A percentile compares a stretch with the other conserved stretches of the same genome.
Conservation (phyloP, 2,797 vertebrate genomes). For the Cynodonichthys magdalenae region DNA sequence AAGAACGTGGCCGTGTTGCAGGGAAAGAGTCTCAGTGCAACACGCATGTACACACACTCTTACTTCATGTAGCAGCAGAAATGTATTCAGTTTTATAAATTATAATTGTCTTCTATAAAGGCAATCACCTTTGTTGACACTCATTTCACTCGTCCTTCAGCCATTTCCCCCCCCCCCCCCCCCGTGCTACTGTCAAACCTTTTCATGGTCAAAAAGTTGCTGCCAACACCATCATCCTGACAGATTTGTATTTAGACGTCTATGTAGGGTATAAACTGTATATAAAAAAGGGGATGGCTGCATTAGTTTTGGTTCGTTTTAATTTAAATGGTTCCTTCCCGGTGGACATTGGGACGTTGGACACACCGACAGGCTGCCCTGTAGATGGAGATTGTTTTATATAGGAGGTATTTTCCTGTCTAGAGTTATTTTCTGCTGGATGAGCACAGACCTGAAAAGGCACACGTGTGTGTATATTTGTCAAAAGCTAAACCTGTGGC, state of each 20-base stretch:
- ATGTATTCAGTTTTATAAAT: slow-evolving; percentile 67
- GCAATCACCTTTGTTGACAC: slow-evolving; percentile 80
- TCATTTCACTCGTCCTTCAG: slow-evolving; percentile 70
- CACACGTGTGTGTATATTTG: slow-evolving; percentile 69
- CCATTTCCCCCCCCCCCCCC: slow-evolving; percentile 28
- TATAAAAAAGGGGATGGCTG: slow-evolving; percentile 73
- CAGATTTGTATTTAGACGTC: slow-evolving; percentile 64
- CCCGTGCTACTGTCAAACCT: slow-evolving; percentile 29
- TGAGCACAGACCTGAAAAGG: slow-evolving; percentile 56
- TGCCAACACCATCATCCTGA: slow-evolving; percentile 62
- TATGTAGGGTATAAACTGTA: slow-evolving; percentile 75
- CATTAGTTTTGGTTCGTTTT: slow-evolving; percentile 70
- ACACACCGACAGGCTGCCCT: slow-evolving; percentile 29
- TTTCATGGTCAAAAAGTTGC: slow-evolving; percentile 47
- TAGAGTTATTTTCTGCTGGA: slow-evolving; percentile 67
- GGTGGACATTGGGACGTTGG: slow-evolving; percentile 56
- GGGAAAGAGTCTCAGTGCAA: slow-evolving; percentile 38
- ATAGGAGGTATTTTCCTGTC: slow-evolving; percentile 73
- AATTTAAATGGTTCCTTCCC: slow-evolving; percentile 69
- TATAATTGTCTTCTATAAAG: slow-evolving; percentile 72
- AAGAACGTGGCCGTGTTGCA: slow-evolving; percentile 72
- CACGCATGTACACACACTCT: slow-evolving; percentile 35
- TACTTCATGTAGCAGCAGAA: slow-evolving; percentile 73
- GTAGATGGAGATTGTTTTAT: slow-evolving; percentile 74
- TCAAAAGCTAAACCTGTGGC: slow-evolving; percentile 62